Evolutionary conservation across 92 coral and sea anemone genomes (phyloP).

Genomic region (Siderastrea siderea): DNA sequence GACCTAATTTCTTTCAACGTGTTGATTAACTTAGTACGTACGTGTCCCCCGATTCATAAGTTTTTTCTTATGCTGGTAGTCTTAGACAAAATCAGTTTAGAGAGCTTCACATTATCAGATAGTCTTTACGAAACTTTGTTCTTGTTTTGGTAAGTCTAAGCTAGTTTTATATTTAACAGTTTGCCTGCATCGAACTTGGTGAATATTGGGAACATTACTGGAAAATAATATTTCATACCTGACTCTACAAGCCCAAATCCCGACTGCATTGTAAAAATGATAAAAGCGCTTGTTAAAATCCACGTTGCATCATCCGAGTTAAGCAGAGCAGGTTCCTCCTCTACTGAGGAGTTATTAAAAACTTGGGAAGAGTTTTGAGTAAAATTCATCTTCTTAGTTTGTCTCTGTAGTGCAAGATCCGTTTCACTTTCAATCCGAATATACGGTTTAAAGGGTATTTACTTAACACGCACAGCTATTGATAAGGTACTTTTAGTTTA

Average conservation of each 20-base stretch:
- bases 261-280: slow-evolving; percentile 97
- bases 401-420: neutral
- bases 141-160: too few relatives aligned
- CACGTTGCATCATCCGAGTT: slow-evolving; percentile 96
- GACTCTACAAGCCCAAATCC: slow-evolving; percentile 96
- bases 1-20: too few relatives aligned
- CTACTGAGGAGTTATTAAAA: neutral
- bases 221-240: slow-evolving; percentile 31
- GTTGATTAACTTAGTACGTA: too few relatives aligned
- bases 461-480: too few relatives aligned
- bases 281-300: slow-evolving; percentile 98
- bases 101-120: too few relatives aligned
- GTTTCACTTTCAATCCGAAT: neutral
- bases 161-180: neutral
- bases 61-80: too few relatives aligned
- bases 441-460: neutral
- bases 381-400: slow-evolving; percentile 3
- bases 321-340: neutral
- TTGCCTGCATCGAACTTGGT: too few relatives aligned
- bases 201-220: neutral
- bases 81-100: too few relatives aligned
- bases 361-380: neutral
- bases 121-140: too few relatives aligned
- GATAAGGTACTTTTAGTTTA: neutral
- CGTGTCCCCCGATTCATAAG: too few relatives aligned